Percentiles rank a stretch among this genome's conserved stretches.
Conservation (phyloP, 2,888 invertebrate species). For the Rugalucina vietnamica region DNA sequence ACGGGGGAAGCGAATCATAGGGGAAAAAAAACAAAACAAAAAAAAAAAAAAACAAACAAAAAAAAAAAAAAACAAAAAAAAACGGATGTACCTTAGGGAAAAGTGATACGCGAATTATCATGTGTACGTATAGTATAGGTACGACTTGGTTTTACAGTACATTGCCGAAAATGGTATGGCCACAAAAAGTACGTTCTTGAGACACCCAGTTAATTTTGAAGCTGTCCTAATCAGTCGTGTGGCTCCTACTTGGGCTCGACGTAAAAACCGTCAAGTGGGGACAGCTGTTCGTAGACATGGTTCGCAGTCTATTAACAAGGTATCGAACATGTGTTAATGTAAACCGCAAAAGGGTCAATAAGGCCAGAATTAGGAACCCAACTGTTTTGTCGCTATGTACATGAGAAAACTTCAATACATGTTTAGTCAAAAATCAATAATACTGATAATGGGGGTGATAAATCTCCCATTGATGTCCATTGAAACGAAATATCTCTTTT, state of each 20-base stretch:
- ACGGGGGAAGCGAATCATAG: too few species aligned
- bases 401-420: not conserved
- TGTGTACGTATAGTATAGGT: too few species aligned
- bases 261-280: slow-evolving; percentile 17
- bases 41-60: too few species aligned
- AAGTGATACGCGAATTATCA: too few species aligned
- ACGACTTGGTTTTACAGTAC: too few species aligned
- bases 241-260: not conserved
- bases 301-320: not conserved
- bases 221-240: not conserved
- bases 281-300: slow-evolving; percentile 17
- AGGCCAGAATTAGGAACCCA: slow-evolving; percentile 36
- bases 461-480: not conserved
- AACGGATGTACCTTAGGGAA: too few species aligned
- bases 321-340: not conserved
- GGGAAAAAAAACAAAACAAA: too few species aligned
- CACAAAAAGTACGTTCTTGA: too few species aligned
- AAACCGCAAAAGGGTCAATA: slow-evolving; percentile 8
- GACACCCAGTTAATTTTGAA: too few species aligned
- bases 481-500: slow-evolving; percentile 14
- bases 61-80: too few species aligned
- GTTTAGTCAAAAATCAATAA: slow-evolving; percentile 15
- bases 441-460: not conserved
- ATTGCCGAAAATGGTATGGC: too few species aligned
- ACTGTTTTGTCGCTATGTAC: slow-evolving; percentile 31